Evolutionary conservation across 2,888 invertebrate genomes (phyloP).

Genomic region (Hedya salicella): DNA sequence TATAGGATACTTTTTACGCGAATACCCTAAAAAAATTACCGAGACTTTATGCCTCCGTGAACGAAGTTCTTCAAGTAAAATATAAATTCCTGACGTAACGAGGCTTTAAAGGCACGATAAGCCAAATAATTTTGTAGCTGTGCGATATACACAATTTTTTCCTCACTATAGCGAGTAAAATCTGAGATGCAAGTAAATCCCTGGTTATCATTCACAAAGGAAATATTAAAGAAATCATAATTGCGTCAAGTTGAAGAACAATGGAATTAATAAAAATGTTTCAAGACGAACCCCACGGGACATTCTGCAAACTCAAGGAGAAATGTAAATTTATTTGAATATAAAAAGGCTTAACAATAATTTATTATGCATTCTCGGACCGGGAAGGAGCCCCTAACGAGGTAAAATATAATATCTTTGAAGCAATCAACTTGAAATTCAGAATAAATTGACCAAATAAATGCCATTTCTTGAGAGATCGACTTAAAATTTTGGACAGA

Average conservation of each 20-base stretch:
- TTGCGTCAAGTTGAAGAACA: neutral
- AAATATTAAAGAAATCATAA: no score
- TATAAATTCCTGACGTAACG: no score
- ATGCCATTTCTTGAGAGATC: neutral
- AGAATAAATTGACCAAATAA: neutral
- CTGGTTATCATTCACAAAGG: no score
- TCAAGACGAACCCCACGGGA: neutral
- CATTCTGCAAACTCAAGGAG: neutral
- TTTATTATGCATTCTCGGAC: neutral
- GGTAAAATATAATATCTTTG: neutral
- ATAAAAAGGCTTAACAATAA: neutral
- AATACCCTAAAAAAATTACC: no score
- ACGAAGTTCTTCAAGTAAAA: no score
- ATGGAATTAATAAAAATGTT: neutral
- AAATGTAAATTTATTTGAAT: conserved; percentile 6
- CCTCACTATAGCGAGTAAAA: no score
- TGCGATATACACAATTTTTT: no score
- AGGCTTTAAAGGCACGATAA: no score
- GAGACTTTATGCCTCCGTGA: no score
- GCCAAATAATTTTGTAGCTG: no score
- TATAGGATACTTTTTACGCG: no score
- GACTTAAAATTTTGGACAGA: neutral
- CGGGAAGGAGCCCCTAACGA: neutral
- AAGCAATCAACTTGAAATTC: conserved; percentile 6
- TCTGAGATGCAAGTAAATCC: no score